phyloP scores from a whole-genome alignment of 2,113 vertebrate genomes.

The Nicator chloris region DNA sequence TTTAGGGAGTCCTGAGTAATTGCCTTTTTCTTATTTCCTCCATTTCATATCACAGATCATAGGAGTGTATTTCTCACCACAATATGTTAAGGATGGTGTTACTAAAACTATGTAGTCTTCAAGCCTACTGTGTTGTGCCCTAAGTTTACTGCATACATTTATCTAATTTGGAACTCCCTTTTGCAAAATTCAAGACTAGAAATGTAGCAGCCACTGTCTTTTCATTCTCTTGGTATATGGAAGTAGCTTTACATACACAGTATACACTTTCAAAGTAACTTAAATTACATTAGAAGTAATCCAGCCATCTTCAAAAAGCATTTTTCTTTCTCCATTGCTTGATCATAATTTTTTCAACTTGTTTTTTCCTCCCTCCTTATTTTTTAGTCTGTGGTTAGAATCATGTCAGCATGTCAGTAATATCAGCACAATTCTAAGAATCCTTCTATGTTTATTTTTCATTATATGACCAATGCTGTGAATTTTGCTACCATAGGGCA shows the following conservation, averaged over 20 bases:
- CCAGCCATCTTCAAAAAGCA: neutral
- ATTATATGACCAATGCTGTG: neutral
- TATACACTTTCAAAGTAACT: neutral
- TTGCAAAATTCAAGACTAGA: neutral
- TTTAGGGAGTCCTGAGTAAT: neutral
- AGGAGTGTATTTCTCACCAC: neutral
- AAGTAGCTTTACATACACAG: neutral
- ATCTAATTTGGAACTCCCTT: neutral
- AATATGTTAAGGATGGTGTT: neutral
- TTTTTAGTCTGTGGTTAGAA: neutral
- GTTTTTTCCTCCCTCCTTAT: neutral
- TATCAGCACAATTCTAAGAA: neutral
- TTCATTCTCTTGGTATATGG: neutral
- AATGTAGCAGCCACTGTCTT: neutral
- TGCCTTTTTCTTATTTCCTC: conserved; percentile 60
- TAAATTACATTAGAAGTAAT: neutral
- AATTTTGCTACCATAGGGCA: neutral
- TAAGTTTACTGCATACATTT: neutral
- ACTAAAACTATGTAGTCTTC: neutral
- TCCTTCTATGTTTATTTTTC: neutral
- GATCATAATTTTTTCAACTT: neutral
- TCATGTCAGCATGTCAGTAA: neutral
- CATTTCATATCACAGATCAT: conserved; percentile 52
- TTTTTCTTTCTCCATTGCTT: neutral
- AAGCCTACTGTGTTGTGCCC: neutral